Base-by-base conservation (phyloP, 2,888 invertebrate species). In the Yponomeuta evonymella region DNA sequence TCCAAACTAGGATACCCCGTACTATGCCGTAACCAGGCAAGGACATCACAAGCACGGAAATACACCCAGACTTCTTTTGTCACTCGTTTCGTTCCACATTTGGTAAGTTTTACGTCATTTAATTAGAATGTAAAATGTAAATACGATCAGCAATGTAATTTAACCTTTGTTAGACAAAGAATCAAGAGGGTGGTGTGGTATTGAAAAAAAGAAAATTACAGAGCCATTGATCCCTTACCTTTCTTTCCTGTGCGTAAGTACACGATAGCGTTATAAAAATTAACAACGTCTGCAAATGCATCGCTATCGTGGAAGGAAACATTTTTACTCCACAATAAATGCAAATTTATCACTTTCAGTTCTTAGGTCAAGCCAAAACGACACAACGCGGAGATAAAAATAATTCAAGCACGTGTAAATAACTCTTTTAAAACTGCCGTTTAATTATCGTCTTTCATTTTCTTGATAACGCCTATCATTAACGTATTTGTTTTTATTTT, bases 211-310 rank as follows among this genome's bases (percentile, higher is more conserved):
- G 8, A 33, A 30, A 30, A 65, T 65, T 11, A 23, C 10, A 29
- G 29, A 11, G 23, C 23, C 9, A 65, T 6, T 65, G 12, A 67
- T 72, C 48, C 77, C 81, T 77, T 76, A 90, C 90, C 86, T 83
- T 83, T 78, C 90, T 86, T 67, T 90, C 88, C 74, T 86, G 84
- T 73, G 86, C 90, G 74, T 75, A 76, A 30, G 77, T 82, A 29
- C 76, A 75, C 48, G 81, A 81, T 72, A 85, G 36, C 71, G 81
- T 73, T 72, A 79, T 76, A 77, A 82, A 75, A 75, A 87, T 71
- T 64, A 87, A 75, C 74, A 87, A 79, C 73, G 76, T 76, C 72
- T 76, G 77, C 71, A 82, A 75, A 76, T 79, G 76, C 81, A 83
- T 83, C 73, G 75, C 86, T 84, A 87, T 84, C 84, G 74, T 67